These are phyloP conservation scores for Lasioglossum baleicum DNA, from an alignment of 1,140 invertebrate species.

Conservation along the genomic window DNA sequence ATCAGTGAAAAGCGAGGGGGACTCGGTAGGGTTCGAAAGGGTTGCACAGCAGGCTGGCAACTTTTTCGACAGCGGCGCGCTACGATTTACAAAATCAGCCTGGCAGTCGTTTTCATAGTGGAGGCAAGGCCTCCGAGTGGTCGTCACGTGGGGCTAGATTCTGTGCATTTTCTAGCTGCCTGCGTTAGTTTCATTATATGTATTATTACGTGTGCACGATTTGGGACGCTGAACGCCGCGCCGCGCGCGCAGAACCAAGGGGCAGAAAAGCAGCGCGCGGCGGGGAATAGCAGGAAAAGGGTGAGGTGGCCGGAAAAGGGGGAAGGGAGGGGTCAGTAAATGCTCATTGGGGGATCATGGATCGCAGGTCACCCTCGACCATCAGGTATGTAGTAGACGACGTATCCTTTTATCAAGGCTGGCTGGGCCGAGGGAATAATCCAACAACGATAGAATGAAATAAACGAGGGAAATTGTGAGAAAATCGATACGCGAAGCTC, in stretches of 20 bases:
- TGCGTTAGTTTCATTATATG: slow-evolving; percentile 29
- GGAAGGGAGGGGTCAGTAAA: slow-evolving; percentile 24
- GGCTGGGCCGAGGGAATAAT: slow-evolving; percentile 5
- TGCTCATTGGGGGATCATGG: slow-evolving; percentile 30
- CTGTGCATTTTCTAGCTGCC: slow-evolving; percentile 39
- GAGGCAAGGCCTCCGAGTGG: background rate
- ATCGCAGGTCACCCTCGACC: slow-evolving; percentile 15
- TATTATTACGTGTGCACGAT: background rate
- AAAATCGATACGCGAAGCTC: slow-evolving; percentile 26
- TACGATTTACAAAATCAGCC: background rate
- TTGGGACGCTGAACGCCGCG: background rate
- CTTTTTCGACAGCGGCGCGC: background rate
- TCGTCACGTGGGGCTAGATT: background rate
- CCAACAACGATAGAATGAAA: slow-evolving; percentile 18
- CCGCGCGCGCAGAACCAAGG: too few relatives aligned
- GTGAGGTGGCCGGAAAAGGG: background rate
- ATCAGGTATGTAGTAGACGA: slow-evolving; percentile 17
- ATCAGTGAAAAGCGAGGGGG: background rate
- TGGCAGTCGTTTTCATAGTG: background rate
- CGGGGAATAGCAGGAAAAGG: too few relatives aligned
- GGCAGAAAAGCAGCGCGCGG: too few relatives aligned
- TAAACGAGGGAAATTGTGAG: slow-evolving; percentile 29
- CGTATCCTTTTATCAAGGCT: slow-evolving; percentile 26
- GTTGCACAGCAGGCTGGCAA: slow-evolving; percentile 4
- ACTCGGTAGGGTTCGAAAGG: background rate